Conservation (phyloP, 2,113 vertebrate genomes). For the Platanista minor region DNA sequence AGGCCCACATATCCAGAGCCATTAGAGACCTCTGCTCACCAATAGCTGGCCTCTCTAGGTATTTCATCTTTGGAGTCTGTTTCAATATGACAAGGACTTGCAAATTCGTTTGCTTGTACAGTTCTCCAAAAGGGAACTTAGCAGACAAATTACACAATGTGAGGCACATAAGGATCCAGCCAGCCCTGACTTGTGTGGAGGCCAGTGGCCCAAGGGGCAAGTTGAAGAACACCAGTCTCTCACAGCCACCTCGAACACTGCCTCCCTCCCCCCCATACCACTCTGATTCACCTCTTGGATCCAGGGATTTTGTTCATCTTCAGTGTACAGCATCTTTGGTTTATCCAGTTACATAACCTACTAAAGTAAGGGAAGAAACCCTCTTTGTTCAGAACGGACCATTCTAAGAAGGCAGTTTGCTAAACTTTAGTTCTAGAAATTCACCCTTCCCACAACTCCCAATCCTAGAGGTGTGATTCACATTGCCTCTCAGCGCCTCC, state of each 20-base stretch:
- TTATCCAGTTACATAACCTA: neutral
- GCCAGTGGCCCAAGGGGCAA: neutral
- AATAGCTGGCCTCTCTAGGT: neutral
- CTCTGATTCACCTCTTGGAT: neutral
- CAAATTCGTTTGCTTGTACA: neutral
- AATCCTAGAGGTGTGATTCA: neutral
- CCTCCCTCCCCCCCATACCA: neutral
- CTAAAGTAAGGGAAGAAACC: neutral
- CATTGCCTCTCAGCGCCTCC: neutral
- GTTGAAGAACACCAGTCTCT: neutral
- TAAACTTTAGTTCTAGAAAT: neutral
- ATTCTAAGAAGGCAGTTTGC: neutral
- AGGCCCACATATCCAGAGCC: neutral
- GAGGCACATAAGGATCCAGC: neutral
- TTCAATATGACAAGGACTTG: neutral
- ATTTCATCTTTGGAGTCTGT: neutral
- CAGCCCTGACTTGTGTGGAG: neutral
- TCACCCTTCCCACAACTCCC: neutral
- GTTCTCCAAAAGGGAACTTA: neutral
- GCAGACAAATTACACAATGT: neutral
- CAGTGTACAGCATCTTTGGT: neutral
- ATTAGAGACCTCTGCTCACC: neutral
- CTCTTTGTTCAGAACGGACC: neutral
- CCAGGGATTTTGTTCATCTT: neutral
- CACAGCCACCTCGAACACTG: neutral